Base-by-base conservation (phyloP, 2,888 invertebrate genomes). In the Plebejus anna region DNA sequence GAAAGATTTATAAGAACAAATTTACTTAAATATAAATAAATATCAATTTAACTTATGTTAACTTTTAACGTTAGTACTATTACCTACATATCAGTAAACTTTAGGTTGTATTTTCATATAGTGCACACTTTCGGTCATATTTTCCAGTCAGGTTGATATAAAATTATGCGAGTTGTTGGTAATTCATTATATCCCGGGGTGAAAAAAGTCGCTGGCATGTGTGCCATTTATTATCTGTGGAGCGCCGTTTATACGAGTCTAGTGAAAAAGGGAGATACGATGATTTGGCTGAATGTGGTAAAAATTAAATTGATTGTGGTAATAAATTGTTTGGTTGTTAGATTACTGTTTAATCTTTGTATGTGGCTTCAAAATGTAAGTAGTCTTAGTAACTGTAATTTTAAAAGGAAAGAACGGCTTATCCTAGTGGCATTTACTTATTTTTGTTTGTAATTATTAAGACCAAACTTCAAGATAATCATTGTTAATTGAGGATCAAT, bases 161-260 rank as follows among this genome's bases (percentile, higher is more conserved):
- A 79, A 81, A 80, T 80, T 81, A 81, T 81, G 79, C 79, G 79
- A 78, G 77, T 78, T 77, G 78, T 76, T 79, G 79, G 76, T 80
- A 82, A 82, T 81, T 81, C 80, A 81, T 82, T 81, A 79, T 79
- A 79, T 80, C 79, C 78, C 79, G 80, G 79, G 79, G 80, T 75
- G 79, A 79, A 76, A 79, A 80, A 81, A 81, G 79, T 80, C 77
- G 76, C 61, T 47, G 75, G 66, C 80, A 78, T 79, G 77, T 79
- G 79, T 79, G 76, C 78, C 75, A 80, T 82, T 79, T 78, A 78
- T 77, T 78, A 78, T 79, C 76, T 77, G 73, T 75, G 72, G 75
- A 77, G 9, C 70, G 42, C 32, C 32, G 71, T 71, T 77, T 32
- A 66, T 32, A 16, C 32, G 66, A 66, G 66, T 32, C 66, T 66